Evolutionary conservation across 2,888 invertebrate species (phyloP), one percentile per base, ranked within the genome.

Genomic region (Andricus quercusramuli): DNA sequence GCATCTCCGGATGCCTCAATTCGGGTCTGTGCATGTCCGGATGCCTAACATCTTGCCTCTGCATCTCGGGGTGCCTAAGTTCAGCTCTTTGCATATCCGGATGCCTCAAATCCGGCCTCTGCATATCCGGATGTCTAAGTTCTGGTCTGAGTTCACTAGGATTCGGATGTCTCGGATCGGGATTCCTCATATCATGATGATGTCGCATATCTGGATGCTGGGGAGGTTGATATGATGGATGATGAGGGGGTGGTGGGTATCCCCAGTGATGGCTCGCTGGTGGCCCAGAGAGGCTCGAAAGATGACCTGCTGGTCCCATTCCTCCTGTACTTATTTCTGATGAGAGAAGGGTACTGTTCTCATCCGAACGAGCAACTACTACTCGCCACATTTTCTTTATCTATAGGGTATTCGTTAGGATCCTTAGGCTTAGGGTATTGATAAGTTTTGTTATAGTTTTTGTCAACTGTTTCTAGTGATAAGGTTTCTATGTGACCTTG

Each of bases 291-390:
- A 88, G 78, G 15, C 85, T 85, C 13, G 88, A 82, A 29, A 90
- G 79, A 44, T 91, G 89, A 68, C 88, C 88, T 67, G 84, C 77
- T 3, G 90, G 86, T 3, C 82, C 86, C 22, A 84, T 80, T n/a
- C 86, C 77, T n/a, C 89, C 85, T 3, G 90, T 83, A 20, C 89
- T 89, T 74, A 92, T 89, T 81, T 92, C 92, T 68, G 92, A 92
- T 15, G 92, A 92, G 74, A 92, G 81, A 44, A 92, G 77, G 0
- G 88, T 88, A 70, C 92, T 91, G 88, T 91, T 92, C 78, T 92
- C 92, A 79, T 92, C 92, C n/a, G 91, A 90, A 47, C 91, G 86
- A 1, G 92, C 92, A 8, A 92, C 92, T 2, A 92, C 92, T 0
- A 92, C 92, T 44, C 92, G 89, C 92, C 92, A 92, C 92, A 92